Conservation (phyloP, 2,113 vertebrate species). For the Cyphomyrus plagiostoma region DNA sequence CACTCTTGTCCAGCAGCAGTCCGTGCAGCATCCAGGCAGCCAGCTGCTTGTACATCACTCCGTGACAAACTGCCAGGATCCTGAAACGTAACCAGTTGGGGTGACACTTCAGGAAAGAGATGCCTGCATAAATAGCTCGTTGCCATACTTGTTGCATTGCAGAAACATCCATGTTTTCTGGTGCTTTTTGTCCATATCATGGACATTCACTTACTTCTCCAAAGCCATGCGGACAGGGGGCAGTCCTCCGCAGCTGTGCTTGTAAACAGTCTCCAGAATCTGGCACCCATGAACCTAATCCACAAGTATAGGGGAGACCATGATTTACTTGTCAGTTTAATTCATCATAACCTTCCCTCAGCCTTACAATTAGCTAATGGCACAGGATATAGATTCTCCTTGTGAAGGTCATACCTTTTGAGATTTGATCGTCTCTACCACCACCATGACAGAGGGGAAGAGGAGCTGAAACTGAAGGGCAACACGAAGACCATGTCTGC, state of each 20-base stretch:
- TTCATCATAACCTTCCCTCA: not conserved
- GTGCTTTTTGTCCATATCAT: not conserved
- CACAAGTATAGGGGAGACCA: constrained; percentile 28
- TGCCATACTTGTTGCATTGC: not conserved
- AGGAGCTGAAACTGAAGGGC: constrained; percentile 85
- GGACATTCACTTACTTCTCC: constrained; percentile 74
- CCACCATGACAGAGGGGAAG: constrained; percentile 93
- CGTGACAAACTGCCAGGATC: constrained; percentile 90
- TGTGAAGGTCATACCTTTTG: constrained; percentile 73
- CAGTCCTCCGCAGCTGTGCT: constrained; percentile 89
- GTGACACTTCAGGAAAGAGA: not conserved
- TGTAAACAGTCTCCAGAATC: constrained; percentile 91
- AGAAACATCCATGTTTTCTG: not conserved
- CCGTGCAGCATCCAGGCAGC: constrained; percentile 98
- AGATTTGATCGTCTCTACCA: constrained; percentile 89
- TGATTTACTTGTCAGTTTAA: not conserved
- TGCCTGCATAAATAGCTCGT: not conserved
- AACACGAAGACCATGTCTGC: not conserved
- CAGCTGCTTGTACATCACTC: constrained; percentile 97
- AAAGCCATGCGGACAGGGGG: constrained; percentile 89
- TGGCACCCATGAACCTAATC: constrained; percentile 92
- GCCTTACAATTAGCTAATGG: not conserved
- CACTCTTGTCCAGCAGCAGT: constrained; percentile 84
- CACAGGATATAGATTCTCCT: not conserved
- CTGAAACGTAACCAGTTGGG: constrained; percentile 48